Conservation (phyloP, 2,888 invertebrate genomes). For the Gastracanthus pulcherrimus region DNA sequence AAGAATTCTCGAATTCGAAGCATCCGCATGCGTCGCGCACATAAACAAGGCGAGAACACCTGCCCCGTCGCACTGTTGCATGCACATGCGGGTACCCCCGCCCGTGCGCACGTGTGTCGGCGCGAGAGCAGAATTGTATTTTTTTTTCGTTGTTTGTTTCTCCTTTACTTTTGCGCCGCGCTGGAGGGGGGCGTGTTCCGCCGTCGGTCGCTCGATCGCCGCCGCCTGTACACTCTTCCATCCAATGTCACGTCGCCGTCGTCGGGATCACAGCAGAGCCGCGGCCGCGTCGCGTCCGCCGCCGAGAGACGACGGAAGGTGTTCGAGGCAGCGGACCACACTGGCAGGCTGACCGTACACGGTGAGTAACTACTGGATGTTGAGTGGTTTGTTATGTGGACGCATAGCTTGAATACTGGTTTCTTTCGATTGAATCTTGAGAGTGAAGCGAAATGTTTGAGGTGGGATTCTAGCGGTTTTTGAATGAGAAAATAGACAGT, state of each 20-base stretch:
- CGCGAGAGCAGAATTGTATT: neutral
- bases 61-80: neutral
- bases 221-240: too few relatives aligned
- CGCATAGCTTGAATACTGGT: too few relatives aligned
- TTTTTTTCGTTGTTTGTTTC: neutral
- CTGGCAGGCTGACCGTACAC: neutral
- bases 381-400: too few relatives aligned
- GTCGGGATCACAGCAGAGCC: too few relatives aligned
- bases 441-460: too few relatives aligned
- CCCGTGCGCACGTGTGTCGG: constrained; percentile 20
- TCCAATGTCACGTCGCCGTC: neutral
- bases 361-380: constrained; percentile 35
- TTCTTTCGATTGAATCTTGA: too few relatives aligned
- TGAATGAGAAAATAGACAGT: too few relatives aligned
- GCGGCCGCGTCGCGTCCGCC: constrained; percentile 2
- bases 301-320: too few relatives aligned
- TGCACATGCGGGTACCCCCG: neutral
- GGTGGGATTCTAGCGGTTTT: too few relatives aligned
- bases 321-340: too few relatives aligned
- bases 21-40: constrained; percentile 18
- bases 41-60: neutral
- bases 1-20: neutral
- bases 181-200: constrained; percentile 4
- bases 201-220: neutral
- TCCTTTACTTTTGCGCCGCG: neutral